These are phyloP conservation scores for Atta cephalotes DNA, from an alignment of 1,140 invertebrate species.

Conservation along the genomic window DNA sequence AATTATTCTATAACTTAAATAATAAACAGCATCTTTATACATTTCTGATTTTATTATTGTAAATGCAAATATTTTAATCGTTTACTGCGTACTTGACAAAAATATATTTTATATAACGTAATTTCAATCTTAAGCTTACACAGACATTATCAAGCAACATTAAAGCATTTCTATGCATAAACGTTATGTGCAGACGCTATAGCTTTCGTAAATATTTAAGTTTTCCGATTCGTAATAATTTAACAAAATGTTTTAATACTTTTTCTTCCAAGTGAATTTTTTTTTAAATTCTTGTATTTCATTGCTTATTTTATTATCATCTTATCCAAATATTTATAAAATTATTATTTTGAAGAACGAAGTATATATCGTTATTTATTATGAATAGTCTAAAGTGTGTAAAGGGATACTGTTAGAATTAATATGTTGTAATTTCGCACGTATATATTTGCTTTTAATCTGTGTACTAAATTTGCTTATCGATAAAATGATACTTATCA, in stretches of 20 bases:
- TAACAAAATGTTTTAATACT: not conserved
- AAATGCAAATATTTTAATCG: not conserved
- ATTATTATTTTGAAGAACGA: not conserved
- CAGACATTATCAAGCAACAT: not conserved
- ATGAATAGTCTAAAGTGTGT: not conserved
- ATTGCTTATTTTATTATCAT: no score
- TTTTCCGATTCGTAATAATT: slow-evolving; percentile 3
- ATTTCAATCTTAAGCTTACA: not conserved
- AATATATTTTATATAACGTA: not conserved
- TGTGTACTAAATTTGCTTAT: not conserved
- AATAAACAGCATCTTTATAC: not conserved
- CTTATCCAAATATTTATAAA: not conserved
- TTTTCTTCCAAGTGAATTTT: not conserved
- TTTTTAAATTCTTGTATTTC: not conserved
- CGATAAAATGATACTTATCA: not conserved
- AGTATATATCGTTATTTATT: not conserved
- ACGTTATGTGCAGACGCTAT: not conserved
- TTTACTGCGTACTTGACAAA: not conserved
- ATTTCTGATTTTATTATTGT: not conserved
- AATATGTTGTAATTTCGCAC: not conserved
- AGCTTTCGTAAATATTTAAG: slow-evolving; percentile 7
- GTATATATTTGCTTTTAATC: no score
- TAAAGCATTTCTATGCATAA: not conserved
- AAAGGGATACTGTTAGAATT: not conserved
- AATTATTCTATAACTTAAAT: not conserved